These are phyloP conservation scores for Artemia sinica DNA, from an alignment of 2,888 invertebrate genomes.

Conservation along the genomic window DNA sequence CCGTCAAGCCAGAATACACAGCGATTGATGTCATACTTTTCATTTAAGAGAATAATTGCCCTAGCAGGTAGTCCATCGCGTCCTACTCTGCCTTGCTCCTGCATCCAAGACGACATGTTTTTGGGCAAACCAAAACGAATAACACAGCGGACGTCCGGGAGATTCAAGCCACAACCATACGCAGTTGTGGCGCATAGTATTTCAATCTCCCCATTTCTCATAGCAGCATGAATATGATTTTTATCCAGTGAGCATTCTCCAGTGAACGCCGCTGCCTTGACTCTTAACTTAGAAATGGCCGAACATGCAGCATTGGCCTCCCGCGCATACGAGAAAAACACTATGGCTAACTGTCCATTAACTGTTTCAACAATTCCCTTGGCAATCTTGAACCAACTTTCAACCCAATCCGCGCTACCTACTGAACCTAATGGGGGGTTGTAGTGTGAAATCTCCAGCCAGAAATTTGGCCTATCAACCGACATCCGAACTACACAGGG, in stretches of 20 bases:
- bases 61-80: neutral
- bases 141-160: neutral
- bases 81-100: neutral
- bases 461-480: neutral
- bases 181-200: neutral
- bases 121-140: neutral
- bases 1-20: neutral
- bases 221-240: neutral
- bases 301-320: neutral
- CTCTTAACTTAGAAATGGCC: neutral
- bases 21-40: neutral
- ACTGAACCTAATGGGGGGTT: neutral
- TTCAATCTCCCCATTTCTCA: neutral
- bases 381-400: neutral
- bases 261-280: neutral
- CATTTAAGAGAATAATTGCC: neutral
- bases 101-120: neutral
- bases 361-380: neutral
- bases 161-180: constrained; percentile 5
- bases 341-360: neutral
- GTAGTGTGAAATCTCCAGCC: neutral
- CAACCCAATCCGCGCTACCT: neutral
- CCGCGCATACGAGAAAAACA: neutral
- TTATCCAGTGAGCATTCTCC: neutral
- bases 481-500: neutral